Base-by-base conservation (phyloP, 2,888 invertebrate species). In the Ischnus inquisitorius region DNA sequence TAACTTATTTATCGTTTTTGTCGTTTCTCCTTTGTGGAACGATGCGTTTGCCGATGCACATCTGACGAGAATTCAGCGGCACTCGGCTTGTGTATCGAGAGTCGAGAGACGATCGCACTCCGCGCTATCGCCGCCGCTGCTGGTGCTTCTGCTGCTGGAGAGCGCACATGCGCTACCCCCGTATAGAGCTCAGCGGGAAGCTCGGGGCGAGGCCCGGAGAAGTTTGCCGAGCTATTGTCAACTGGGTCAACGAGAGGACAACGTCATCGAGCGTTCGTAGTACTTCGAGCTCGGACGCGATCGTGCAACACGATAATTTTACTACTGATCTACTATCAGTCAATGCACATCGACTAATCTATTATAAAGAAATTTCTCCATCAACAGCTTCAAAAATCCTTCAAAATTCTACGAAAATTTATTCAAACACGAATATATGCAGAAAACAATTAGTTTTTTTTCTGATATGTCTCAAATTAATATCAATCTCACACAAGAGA, bases 201-300 rank as follows among this genome's bases (percentile, higher is more conserved):
- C 86, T 90, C 85, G 88, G 80, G 80, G 83, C 89, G 86, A 76
- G 86, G 83, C 81, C 79, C 34, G 80, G 60, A 75, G 65, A 54
- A 80, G 80, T 72, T 80, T 74, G 80, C 68, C 67, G 77, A 77
- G 83, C 77, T 74, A 77, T 77, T 85, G 87, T 84, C 89, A 89
- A 89, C 89, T 90, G 81, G 89, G 90, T 90, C 90, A 90, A 89
- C 90, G 89, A 88, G 87, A 86, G 80, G 77, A 77, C 71, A 76
- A 65, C 80, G 80, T 84, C 83, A 83, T 83, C 83, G 79, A 79
- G 83, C 68, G 60, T 72, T 25, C 64, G 22, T 25, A 22, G 57
- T 25, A 25, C 57, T 22, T 25, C 14, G 14, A 5, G 22, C 57
- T 28, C 28, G 28, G 28, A 60, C 57, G 57, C 28, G 57, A 60